Base-by-base conservation (phyloP, 2,113 vertebrate species). In the Nerophis lumbriciformis region DNA sequence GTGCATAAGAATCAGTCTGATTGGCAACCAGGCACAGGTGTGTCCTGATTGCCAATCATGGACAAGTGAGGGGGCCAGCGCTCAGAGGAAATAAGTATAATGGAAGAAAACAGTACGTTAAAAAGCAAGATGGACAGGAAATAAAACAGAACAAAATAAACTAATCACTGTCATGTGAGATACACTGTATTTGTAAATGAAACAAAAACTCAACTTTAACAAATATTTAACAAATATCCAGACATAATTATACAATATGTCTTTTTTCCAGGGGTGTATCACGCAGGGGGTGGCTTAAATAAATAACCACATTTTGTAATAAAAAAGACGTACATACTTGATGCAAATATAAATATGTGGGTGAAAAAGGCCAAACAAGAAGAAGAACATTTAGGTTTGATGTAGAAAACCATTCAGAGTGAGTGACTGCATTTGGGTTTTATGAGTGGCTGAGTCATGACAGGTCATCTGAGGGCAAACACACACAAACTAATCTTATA, bases 351-450 rank as follows among this genome's bases (percentile, higher is more conserved):
- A 16, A 83, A 69, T 67, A 73, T 76, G 74, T 73, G 48, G 68
- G 81, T 84, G 36, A 78, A 81, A 72, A 65, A 78, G 81, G 75
- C 62, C 83, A 64, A 76, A 50, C 45, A 57, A 74, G 59, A 77
- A 36, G 64, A 66, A 19, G 61, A 70, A 60, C 45, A 45, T 75
- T 72, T 62, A 69, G 78, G 65, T 71, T 77, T 73, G 63, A 79
- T 69, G 64, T 12, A 47, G 65, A 61, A 66, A 65, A 65, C 60
- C 44, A 53, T 59, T 61, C 8, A 14, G 8, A 60, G 48, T 53
- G 66, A 53, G 53, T 71, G 72, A 69, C 45, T 77, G 66, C 65
- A 61, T 28, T 62, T 64, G 19, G 50, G 68, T 61, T 28, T 21
- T 14, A n/a, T 12, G 15, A 54, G 12, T 2, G 15, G 10, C 68